Base-by-base conservation (phyloP, 1,140 invertebrate species). In the Drosophila malerkotliana region DNA sequence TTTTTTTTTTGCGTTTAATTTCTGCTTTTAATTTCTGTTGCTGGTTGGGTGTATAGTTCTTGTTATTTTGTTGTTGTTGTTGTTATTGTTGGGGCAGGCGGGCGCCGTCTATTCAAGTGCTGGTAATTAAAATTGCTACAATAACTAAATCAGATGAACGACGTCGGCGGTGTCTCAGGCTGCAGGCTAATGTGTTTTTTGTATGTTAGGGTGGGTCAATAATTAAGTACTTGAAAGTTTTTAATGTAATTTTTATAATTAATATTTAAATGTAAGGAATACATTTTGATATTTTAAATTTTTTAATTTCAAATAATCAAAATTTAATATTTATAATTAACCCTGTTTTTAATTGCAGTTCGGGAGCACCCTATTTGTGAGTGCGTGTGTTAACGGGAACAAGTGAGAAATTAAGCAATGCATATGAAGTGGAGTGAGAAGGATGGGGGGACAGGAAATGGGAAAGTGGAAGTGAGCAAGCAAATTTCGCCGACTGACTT, bases 51-150 rank as follows among this genome's bases (percentile, higher is more conserved):
- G 6, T 15, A 5, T 55, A 21, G 49, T 8, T 67, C 30, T 21
- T 59, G 52, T 45, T 55, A 12, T 28, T 10, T 8, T 59, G 18
- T 37, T 34, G 26, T 10, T 69, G 14, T 44, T 44, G 14, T 15
- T 8, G 34, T n/a, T 66, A 21, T 9, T 41, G 51, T 58, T 61
- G 47, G 26, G 21, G 21, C 21, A 21, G 4, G 28, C 57, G 37
- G 48, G n/a, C 30, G 41, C 14, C 49, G 54, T 49, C 53, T 45
- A 81, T 73, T 82, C 30, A 73, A 78, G 79, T 74, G 73, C 60
- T 77, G 77, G 82, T 87, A 81, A 85, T 85, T 85, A 87, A 85
- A 85, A 85, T 87, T 80, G 72, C 77, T 81, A 68, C 78, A 85
- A 85, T 71, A 85, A 87, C 81, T 77, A 87, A 87, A 87, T 81